A percentile compares a stretch with the other conserved stretches of the same genome.
phyloP scores from a whole-genome alignment of 1,140 invertebrate species.

The Campodea augens region DNA sequence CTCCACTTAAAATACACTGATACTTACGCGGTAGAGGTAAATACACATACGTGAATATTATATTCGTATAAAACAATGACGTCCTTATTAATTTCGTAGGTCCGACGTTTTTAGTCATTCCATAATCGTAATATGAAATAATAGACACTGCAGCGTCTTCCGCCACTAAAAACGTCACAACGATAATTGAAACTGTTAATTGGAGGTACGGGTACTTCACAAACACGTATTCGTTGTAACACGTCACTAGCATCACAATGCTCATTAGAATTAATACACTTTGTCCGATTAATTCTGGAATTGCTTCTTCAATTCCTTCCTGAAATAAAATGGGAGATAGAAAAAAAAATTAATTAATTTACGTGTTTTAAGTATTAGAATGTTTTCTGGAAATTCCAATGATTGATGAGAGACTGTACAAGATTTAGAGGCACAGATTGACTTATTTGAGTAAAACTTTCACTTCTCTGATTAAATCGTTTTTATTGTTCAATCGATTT shows the following conservation, averaged over 20 bases:
- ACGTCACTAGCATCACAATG: background rate
- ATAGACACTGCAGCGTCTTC: slow-evolving; percentile 17
- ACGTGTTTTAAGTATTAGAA: too few species aligned
- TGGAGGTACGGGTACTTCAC: slow-evolving; percentile 17
- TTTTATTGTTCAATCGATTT: too few species aligned
- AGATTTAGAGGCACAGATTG: too few species aligned
- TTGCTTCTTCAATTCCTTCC: background rate
- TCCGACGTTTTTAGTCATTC: slow-evolving; percentile 11
- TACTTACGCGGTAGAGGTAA: slow-evolving; percentile 47
- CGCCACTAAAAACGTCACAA: slow-evolving; percentile 16
- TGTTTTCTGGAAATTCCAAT: too few species aligned
- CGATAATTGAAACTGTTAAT: slow-evolving; percentile 19
- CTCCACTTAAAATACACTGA: slow-evolving; percentile 39
- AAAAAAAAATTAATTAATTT: too few species aligned
- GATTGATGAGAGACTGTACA: too few species aligned
- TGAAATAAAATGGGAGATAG: slow-evolving; percentile 4
- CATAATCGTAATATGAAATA: slow-evolving; percentile 9
- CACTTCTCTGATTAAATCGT: too few species aligned
- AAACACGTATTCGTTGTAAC: slow-evolving; percentile 17
- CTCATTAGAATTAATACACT: background rate
- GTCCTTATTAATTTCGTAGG: slow-evolving; percentile 24
- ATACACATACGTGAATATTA: slow-evolving; percentile 57
- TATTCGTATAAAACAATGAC: slow-evolving; percentile 43
- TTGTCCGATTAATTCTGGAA: background rate
- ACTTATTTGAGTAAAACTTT: too few species aligned